Base-by-base conservation (phyloP, 37 sponge, comb jelly and placozoan species). In the Crambe crambe region DNA sequence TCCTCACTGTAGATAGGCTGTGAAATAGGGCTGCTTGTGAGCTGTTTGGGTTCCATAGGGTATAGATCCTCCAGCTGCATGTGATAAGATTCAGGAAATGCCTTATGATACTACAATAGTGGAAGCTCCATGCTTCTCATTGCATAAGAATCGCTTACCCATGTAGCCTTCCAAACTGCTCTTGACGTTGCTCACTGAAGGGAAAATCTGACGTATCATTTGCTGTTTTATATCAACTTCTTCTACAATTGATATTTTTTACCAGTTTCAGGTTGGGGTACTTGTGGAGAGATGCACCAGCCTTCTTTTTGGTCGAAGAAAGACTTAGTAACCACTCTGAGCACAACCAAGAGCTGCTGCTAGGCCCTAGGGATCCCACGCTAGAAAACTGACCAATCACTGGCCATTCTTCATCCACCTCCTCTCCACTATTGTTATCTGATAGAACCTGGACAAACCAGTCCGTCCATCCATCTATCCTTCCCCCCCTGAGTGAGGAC, bases 361-460 rank as follows among this genome's bases (percentile, higher is more conserved):
- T 26, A 27, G 94, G 68, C 0, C 98, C 98, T 27, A 97, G 87
- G 23, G 95, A 86, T 0, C 98, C 98, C 39, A 97, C 79, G 60
- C 95, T 94, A 27, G 95, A 95, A 69, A 92, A 97, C 77, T 97
- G 95, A 23, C 83, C 93, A 70, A 97, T 58, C 47, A 92, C 78
- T 32, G 92, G 87, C 98, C 98, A 97, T 25, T 85, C 68, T 0
- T 74, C 76, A 37, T 54, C 47, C 30, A 83, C 58, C 5, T 40
- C 34, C 15, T 62, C 34, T 9, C 21, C 22, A 5, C 26, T 10
- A n/a, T n/a, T n/a, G n/a, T n/a, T n/a, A n/a, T n/a, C n/a, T n/a
- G n/a, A n/a, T n/a, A n/a, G n/a, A n/a, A n/a, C n/a, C n/a, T n/a
- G n/a, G n/a, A n/a, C n/a, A n/a, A n/a, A n/a, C n/a, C n/a, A n/a